Evolutionary conservation across 2,797 vertebrate species (phyloP), one percentile per base, ranked within the genome.

Genomic region (Masticophis lateralis): DNA sequence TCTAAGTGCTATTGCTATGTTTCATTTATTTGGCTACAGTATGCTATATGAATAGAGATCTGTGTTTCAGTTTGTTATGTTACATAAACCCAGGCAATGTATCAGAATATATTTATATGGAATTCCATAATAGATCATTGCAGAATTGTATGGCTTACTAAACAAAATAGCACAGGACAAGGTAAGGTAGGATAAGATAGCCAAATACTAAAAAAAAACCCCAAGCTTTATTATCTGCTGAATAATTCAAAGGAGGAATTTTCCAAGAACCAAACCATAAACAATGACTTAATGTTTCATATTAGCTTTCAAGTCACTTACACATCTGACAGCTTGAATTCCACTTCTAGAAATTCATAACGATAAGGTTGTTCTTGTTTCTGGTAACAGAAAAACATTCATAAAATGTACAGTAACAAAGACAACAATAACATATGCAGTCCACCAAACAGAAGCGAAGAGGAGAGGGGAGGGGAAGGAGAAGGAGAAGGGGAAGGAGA

Each of bases 321-420:
- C 98, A 98, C 95, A 92, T 96, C 94, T 96, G 97, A 97, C 91
- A 98, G 95, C 87, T 96, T 97, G 97, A 99, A 99, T 88, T 98
- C 98, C 90, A 99, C 97, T 95, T 98, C 98, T 88, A 99, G 96
- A 92, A 94, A 91, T 94, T 98, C 97, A 59, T 97, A 96, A 32
- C 91, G 97, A 97, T 97, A 91, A 88, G 0, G 1, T 47, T 90
- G 95, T 0, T 2, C 92, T 88, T 97, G 96, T 89, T 91, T 96
- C 97, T 97, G 93, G 91, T 94, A 95, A 94, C 13, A 13, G 57
- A 91, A 95, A 95, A 88, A 0, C 13, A 86, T 9, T 74, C 32
- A 93, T 53, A 43, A 83, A 92, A 89, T 63, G 13, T 10, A 55
- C 22, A 79, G 20, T 47, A 87, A 63, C 10, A 6, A 63, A 18